These are phyloP conservation scores for Napeogenes inachia DNA, from an alignment of 2,888 invertebrate species.

Conservation along the genomic window DNA sequence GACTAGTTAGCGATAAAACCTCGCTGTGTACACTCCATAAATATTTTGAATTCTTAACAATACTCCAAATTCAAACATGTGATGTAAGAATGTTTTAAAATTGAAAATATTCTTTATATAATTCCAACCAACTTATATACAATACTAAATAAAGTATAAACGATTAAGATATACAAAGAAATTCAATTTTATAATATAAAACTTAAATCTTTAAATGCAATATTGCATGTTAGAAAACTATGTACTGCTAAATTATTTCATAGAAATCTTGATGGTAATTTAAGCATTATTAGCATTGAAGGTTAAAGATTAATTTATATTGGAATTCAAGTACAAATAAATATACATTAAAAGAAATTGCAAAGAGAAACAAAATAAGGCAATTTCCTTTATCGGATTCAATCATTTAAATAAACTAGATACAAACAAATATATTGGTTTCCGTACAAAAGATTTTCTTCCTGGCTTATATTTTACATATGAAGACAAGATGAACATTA, in stretches of 20 bases:
- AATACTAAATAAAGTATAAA: no score
- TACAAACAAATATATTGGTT: no score
- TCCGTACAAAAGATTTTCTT: no score
- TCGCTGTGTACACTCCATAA: not conserved
- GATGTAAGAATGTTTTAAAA: not conserved
- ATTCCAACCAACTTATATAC: no score
- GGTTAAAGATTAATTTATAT: conserved; percentile 10
- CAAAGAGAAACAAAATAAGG: not conserved
- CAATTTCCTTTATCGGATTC: no score
- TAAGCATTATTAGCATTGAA: not conserved
- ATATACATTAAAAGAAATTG: not conserved
- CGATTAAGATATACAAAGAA: conserved; percentile 11
- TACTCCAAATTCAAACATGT: not conserved
- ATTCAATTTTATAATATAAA: conserved; percentile 22
- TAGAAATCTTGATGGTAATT: conserved; percentile 7
- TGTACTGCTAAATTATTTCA: conserved; percentile 12
- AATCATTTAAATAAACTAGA: no score
- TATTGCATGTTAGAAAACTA: conserved; percentile 18
- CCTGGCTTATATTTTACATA: not conserved
- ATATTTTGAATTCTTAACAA: conserved; percentile 8
- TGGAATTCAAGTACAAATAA: no score
- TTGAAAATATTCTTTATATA: not conserved
- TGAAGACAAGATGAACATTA: conserved; percentile 5
- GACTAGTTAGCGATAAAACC: conserved; percentile 17
- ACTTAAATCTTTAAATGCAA: conserved; percentile 16